phyloP scores from a whole-genome alignment of 2,888 invertebrate genomes.

The Byasa hedistus region DNA sequence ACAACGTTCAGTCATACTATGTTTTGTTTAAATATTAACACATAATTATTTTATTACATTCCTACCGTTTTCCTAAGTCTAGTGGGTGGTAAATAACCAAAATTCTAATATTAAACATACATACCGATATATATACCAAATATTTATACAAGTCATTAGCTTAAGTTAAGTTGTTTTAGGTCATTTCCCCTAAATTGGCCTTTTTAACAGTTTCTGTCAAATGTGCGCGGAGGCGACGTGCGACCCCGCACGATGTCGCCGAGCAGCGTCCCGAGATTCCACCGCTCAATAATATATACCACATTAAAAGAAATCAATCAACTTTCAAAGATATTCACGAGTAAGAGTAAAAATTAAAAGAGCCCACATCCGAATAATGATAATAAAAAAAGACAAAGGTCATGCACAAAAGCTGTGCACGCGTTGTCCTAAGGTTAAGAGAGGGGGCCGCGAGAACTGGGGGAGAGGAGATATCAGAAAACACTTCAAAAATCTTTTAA shows the following conservation, averaged over 20 bases:
- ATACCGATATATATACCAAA: constrained; percentile 79
- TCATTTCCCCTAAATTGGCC: constrained; percentile 76
- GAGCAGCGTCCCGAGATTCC: constrained; percentile 43
- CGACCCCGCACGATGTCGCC: constrained; percentile 39
- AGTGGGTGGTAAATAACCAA: constrained; percentile 79
- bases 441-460: constrained; percentile 41
- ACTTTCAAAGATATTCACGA: constrained; percentile 40
- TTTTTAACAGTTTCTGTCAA: constrained; percentile 75
- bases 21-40: constrained; percentile 76
- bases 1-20: constrained; percentile 78
- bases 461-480: constrained; percentile 42
- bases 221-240: constrained; percentile 51
- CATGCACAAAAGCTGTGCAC: constrained; percentile 50
- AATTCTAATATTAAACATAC: constrained; percentile 80
- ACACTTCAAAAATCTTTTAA: constrained; percentile 25
- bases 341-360: constrained; percentile 53
- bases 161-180: constrained; percentile 79
- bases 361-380: constrained; percentile 71
- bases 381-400: constrained; percentile 56
- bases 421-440: constrained; percentile 39
- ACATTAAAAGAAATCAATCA: constrained; percentile 73
- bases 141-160: constrained; percentile 80
- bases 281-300: constrained; percentile 43
- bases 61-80: constrained; percentile 77
- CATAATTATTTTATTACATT: constrained; percentile 76